Conservation (phyloP, 30 jellyfish, hydroid and myxozoan genomes). For the Aurelia sp. region DNA sequence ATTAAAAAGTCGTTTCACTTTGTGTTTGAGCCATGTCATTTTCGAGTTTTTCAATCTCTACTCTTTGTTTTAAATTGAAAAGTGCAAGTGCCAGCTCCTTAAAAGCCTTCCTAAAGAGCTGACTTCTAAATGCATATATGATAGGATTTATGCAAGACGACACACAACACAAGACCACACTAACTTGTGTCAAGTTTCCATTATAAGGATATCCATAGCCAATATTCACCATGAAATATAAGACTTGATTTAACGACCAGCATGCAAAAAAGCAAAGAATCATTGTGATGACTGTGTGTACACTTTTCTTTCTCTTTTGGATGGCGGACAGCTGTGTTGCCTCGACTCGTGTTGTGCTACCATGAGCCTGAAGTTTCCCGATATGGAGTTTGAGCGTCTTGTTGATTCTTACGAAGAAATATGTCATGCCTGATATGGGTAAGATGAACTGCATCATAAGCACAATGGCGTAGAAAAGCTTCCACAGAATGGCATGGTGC, state of each 20-base stretch:
- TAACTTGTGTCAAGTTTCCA: slow-evolving; percentile 27
- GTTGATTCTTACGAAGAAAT: slow-evolving; percentile 27
- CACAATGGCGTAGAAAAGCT: slow-evolving; percentile 8
- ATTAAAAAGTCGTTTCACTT: too few species aligned
- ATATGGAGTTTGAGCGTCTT: not conserved
- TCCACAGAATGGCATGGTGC: not conserved
- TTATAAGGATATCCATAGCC: slow-evolving; percentile 49
- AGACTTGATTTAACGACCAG: slow-evolving; percentile 59
- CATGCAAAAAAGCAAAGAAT: slow-evolving; percentile 46
- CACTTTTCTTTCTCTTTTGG: slow-evolving; percentile 35
- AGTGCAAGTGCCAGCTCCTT: too few species aligned
- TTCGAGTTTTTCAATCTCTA: too few species aligned
- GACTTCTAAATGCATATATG: slow-evolving; percentile 48
- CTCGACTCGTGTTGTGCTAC: not conserved
- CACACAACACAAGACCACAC: slow-evolving; percentile 42
- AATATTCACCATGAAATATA: slow-evolving; percentile 31
- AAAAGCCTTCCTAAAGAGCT: slow-evolving; percentile 39
- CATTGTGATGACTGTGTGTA: slow-evolving; percentile 38
- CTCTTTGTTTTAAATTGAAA: too few species aligned
- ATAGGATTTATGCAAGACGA: slow-evolving; percentile 63
- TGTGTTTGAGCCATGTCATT: too few species aligned
- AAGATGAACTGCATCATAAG: slow-evolving; percentile 34
- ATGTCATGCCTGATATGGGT: slow-evolving; percentile 46
- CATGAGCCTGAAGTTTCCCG: not conserved
- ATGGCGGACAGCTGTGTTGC: slow-evolving; percentile 6